Evolutionary conservation across 2,797 vertebrate species (phyloP).

Genomic region (Momotus momota): DNA sequence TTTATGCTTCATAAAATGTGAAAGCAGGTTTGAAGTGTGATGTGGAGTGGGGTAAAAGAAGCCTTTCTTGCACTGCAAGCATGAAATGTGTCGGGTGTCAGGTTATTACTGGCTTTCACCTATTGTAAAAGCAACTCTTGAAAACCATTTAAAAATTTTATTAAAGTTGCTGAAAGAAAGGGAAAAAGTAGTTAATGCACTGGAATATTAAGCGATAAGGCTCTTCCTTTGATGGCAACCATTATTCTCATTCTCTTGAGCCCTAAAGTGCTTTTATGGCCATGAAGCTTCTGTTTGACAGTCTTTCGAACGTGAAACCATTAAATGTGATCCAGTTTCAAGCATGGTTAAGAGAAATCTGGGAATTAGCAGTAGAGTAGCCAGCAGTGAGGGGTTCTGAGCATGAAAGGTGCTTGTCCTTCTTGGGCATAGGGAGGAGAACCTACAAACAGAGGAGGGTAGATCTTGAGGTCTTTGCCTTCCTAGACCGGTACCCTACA

Average conservation of each 20-base stretch:
- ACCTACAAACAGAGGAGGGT: rapidly evolving
- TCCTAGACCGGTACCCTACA: not conserved
- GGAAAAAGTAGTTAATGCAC: not conserved
- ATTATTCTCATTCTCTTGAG: not conserved
- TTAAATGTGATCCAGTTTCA: not conserved
- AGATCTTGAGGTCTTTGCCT: not conserved
- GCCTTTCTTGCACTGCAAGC: not conserved
- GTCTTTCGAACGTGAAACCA: not conserved
- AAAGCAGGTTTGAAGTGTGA: not conserved
- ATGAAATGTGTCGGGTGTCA: not conserved
- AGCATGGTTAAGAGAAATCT: not conserved
- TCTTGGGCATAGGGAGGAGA: not conserved
- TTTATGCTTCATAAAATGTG: not conserved
- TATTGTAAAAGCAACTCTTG: not conserved
- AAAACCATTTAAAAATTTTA: not conserved
- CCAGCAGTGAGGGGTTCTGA: not conserved
- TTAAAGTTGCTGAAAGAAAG: not conserved
- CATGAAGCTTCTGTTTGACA: not conserved
- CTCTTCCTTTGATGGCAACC: not conserved
- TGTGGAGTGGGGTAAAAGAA: rapidly evolving
- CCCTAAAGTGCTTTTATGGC: not conserved
- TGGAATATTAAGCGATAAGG: not conserved
- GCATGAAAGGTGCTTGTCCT: not conserved
- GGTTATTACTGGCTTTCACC: not conserved
- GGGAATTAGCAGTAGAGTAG: not conserved